Base-by-base conservation (phyloP, 2,113 vertebrate genomes). In the Bucco capensis region DNA sequence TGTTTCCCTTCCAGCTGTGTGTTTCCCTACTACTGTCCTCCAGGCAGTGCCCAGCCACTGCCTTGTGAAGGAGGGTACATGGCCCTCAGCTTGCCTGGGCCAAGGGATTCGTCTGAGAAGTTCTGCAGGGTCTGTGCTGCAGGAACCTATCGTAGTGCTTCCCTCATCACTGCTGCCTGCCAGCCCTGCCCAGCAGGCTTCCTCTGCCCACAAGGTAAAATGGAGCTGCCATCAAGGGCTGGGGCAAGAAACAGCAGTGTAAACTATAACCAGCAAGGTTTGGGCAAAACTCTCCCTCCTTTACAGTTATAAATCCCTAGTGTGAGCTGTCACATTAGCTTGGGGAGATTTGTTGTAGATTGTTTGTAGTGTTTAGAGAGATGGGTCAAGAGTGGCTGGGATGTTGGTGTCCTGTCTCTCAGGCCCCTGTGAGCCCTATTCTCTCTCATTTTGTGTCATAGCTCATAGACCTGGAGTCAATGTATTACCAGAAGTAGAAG, bases 21-120 rank as follows among this genome's bases (percentile, higher is more conserved):
- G 31, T 99, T 98, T 89, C 99, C 99, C 9, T 97, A 97, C 95
- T 98, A 98, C 93, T 99, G 99, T 88, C 98, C 98, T 31, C 89
- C 64, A 9, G 98, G 98, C 90, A 99, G 98, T 73, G 96, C 97
- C 53, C 76, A 67, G 4, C 97, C 98, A 1, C 96, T 78, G 64
- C 93, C 96, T 1, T 99, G 99, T 30, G 90, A 96, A 18, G 98
- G 98, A 24, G 99, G 98, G 19, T 98, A 93, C 9, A 97, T 97
- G 96, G 98, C 99, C 56, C 93, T 98, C 76, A 98, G 97, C 70
- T 94, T 76, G 50, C 98, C 97, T 2, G 97, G 97, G 19, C 97
- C 97, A 8, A 97, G 99, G 78, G 98, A 96, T 81, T 98, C 98
- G 25, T 93, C 91, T 80, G 97, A 97, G 87, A 97, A 90, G 40